Percentiles rank a stretch among this genome's conserved stretches.
Evolutionary conservation across 2,113 vertebrate species (phyloP).

Genomic region (Chionis minor): DNA sequence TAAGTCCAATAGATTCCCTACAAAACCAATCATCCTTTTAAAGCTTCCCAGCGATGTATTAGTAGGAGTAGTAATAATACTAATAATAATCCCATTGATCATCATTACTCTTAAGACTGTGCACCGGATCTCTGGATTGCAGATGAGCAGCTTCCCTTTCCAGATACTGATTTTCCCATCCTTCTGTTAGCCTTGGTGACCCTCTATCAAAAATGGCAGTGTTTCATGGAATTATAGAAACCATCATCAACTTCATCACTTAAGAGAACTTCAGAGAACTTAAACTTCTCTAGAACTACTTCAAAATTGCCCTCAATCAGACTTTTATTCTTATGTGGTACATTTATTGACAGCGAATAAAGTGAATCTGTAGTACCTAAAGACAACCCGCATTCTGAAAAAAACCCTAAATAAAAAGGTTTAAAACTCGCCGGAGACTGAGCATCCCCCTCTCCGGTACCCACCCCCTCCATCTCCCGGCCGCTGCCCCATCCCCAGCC

Average conservation of each 20-base stretch:
- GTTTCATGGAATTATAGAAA: not conserved
- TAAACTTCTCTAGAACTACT: not conserved
- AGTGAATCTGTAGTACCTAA: not conserved
- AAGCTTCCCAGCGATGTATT: not conserved
- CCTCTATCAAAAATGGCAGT: not conserved
- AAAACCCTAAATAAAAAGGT: too few species aligned
- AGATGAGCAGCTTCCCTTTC: not conserved
- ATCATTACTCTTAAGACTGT: not conserved
- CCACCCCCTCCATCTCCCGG: accelerated
- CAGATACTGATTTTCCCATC: not conserved
- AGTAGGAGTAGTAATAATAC: not conserved
- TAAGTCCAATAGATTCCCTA: not conserved
- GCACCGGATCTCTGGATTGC: not conserved
- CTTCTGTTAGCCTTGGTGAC: not conserved
- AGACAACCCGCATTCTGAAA: not conserved
- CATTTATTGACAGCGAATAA: not conserved
- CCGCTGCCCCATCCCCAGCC: too few species aligned
- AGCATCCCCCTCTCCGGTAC: not conserved
- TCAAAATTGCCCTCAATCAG: not conserved
- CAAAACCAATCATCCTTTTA: not conserved
- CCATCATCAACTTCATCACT: not conserved
- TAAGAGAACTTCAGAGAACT: not conserved
- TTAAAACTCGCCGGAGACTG: accelerated
- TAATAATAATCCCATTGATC: not conserved
- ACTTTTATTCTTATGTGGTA: not conserved